phyloP scores from a whole-genome alignment of 2,113 vertebrate genomes.

The Meleagris gallopavo region DNA sequence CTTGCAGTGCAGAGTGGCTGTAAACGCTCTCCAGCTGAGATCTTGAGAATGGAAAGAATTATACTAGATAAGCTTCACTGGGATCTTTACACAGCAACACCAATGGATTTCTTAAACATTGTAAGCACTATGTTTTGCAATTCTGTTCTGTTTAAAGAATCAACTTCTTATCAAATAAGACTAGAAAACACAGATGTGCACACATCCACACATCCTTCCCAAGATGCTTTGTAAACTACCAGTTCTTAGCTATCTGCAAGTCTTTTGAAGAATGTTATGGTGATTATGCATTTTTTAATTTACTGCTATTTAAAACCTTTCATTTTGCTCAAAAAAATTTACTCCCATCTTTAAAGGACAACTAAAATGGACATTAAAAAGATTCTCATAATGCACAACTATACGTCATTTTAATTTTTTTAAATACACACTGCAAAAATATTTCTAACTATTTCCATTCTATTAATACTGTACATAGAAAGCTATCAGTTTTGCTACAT shows the following conservation, averaged over 20 bases:
- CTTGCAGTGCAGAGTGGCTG: conserved; percentile 84
- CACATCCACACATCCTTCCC: conserved; percentile 7
- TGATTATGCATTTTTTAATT: not conserved
- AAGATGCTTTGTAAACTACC: not conserved
- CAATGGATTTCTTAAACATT: conserved; percentile 87
- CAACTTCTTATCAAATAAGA: conserved; percentile 68
- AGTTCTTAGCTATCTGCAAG: conserved; percentile 38
- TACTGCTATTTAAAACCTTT: conserved; percentile 55
- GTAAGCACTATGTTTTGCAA: conserved; percentile 76
- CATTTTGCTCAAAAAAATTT: conserved; percentile 42
- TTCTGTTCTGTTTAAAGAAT: conserved; percentile 44
- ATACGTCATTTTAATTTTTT: conserved; percentile 50
- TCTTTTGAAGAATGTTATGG: conserved; percentile 47
- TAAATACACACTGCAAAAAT: conserved; percentile 82
- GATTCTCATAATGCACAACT: conserved; percentile 61
- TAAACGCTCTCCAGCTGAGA: conserved; percentile 84
- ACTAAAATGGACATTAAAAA: conserved; percentile 70
- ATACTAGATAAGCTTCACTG: conserved; percentile 87
- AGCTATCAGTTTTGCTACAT: conserved; percentile 79
- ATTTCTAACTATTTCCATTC: conserved; percentile 80
- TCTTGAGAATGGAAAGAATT: conserved; percentile 89
- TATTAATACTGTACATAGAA: conserved; percentile 84
- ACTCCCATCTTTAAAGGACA: conserved; percentile 64
- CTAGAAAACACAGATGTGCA: conserved; percentile 64
- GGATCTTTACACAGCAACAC: conserved; percentile 86